Percentiles rank a stretch among this genome's conserved stretches.
Conservation (phyloP, 2,888 invertebrate genomes). For the Leptodirus hochenwartii region DNA sequence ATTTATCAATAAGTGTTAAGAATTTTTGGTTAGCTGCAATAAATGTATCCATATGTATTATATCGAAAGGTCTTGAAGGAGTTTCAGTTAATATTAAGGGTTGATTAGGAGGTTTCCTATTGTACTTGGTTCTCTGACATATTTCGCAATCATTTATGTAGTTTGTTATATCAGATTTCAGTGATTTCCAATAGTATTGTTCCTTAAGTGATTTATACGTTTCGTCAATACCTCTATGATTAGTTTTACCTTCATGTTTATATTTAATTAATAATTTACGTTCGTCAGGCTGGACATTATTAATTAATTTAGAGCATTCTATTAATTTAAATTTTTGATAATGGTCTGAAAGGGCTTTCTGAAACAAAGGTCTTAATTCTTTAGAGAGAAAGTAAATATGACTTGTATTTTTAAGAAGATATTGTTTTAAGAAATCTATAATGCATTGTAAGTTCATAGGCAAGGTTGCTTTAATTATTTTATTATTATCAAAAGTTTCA, state of each 20-base stretch:
- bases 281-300: slow-evolving; percentile 8
- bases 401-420: background rate
- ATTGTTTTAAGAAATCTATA: slow-evolving; percentile 3
- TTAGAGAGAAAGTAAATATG: slow-evolving; percentile 1
- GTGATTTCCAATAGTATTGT: slow-evolving; percentile 10
- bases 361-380: slow-evolving; percentile 2
- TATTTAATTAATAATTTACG: slow-evolving; percentile 8
- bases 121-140: slow-evolving; percentile 8
- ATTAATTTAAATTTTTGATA: slow-evolving; percentile 2
- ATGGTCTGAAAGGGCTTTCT: background rate
- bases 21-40: slow-evolving; percentile 9
- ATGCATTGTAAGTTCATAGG: too few relatives aligned
- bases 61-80: slow-evolving; percentile 8
- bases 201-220: slow-evolving; percentile 9
- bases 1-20: slow-evolving; percentile 13
- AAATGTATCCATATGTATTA: slow-evolving; percentile 7
- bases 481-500: too few relatives aligned
- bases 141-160: slow-evolving; percentile 7
- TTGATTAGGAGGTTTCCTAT: slow-evolving; percentile 7
- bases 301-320: slow-evolving; percentile 8
- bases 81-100: slow-evolving; percentile 5
- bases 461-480: too few relatives aligned
- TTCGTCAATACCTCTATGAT: slow-evolving; percentile 13
- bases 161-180: slow-evolving; percentile 5
- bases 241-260: slow-evolving; percentile 11